Evolutionary conservation across 2,888 invertebrate genomes (phyloP).

Genomic region (Agriopis leucophaearia): DNA sequence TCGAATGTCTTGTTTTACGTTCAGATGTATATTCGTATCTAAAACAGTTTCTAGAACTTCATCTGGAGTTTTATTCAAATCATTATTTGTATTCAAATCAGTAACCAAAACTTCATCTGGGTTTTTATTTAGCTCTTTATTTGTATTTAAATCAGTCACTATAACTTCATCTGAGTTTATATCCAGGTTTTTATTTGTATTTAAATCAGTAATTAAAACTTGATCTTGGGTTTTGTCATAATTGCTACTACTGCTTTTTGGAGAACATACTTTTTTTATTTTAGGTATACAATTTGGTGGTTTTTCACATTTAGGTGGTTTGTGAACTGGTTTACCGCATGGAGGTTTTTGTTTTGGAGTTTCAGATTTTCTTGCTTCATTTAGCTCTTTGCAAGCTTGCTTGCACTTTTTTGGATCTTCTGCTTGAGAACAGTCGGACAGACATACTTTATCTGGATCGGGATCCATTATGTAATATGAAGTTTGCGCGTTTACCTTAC

Average conservation of each 20-base stretch:
- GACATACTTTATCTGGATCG: slow-evolving; percentile 14
- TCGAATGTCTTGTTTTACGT: neutral
- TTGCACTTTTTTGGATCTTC: slow-evolving; percentile 19
- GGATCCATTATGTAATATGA: slow-evolving; percentile 28
- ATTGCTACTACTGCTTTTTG: slow-evolving; percentile 7
- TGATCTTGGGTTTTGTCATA: slow-evolving; percentile 1
- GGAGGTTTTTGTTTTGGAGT: slow-evolving; percentile 12
- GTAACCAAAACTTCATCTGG: neutral
- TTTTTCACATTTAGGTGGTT: slow-evolving; percentile 18
- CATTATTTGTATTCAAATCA: neutral
- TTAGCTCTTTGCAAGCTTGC: slow-evolving; percentile 11
- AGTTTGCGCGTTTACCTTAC: slow-evolving; percentile 38
- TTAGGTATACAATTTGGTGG: slow-evolving; percentile 19
- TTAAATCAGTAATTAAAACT: neutral
- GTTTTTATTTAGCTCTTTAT: neutral
- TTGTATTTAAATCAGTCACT: neutral
- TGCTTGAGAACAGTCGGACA: slow-evolving; percentile 1
- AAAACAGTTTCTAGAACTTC: neutral
- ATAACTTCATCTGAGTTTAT: neutral
- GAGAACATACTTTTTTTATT: slow-evolving; percentile 16
- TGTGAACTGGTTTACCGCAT: slow-evolving; percentile 14
- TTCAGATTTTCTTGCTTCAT: slow-evolving; percentile 8
- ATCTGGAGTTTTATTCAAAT: no score
- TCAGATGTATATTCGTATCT: neutral
- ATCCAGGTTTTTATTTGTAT: neutral